Percentiles rank a stretch among this genome's conserved stretches.
phyloP scores from a whole-genome alignment of 2,113 vertebrate species.

The Abramis brama region DNA sequence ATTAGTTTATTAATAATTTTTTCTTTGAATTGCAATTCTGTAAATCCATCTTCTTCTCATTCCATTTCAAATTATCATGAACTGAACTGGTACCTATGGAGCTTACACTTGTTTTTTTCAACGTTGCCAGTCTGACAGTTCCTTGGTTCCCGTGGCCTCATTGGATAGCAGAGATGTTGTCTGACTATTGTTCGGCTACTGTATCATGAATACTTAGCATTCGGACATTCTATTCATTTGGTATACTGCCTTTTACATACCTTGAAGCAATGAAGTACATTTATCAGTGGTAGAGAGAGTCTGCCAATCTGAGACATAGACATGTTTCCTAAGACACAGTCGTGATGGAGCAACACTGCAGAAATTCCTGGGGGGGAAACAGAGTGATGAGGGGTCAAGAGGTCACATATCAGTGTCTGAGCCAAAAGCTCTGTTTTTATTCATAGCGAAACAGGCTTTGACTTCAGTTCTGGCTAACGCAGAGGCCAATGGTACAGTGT shows the following conservation, averaged over 20 bases:
- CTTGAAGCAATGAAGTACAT: neutral
- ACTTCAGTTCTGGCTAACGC: conserved; percentile 30
- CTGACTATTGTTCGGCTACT: neutral
- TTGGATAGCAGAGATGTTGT: neutral
- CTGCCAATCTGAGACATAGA: neutral
- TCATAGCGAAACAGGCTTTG: conserved; percentile 5
- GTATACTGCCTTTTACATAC: neutral
- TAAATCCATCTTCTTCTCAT: neutral
- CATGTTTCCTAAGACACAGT: neutral
- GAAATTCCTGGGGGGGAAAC: conserved; percentile 24
- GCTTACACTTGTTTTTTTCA: neutral
- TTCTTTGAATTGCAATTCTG: too few species aligned
- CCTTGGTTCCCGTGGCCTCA: neutral
- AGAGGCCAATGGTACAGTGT: conserved; percentile 21
- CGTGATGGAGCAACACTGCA: neutral
- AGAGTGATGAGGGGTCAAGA: conserved; percentile 22
- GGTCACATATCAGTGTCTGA: conserved; percentile 37
- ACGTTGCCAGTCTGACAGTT: neutral
- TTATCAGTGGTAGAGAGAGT: neutral
- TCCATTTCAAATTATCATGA: neutral
- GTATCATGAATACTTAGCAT: neutral
- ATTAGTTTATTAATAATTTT: too few species aligned
- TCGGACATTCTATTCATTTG: neutral
- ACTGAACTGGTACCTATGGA: neutral
- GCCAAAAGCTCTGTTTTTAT: conserved; percentile 34